A percentile compares a stretch with the other conserved stretches of the same genome.
These are phyloP conservation scores for Pseudeuparius sepicola DNA, from an alignment of 2,888 invertebrate genomes.

Conservation along the genomic window DNA sequence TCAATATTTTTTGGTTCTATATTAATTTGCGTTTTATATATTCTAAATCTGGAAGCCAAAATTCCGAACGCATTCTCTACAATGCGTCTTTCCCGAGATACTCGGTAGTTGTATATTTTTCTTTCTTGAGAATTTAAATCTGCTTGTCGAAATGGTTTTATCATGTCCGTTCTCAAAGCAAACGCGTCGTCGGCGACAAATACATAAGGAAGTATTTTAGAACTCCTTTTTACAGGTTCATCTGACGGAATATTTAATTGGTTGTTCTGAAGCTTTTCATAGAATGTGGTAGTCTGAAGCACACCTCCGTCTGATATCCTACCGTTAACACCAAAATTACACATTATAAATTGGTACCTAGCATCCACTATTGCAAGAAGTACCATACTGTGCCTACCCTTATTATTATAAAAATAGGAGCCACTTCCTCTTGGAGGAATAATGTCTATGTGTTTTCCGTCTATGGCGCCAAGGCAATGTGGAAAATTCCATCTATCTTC, in stretches of 20 bases:
- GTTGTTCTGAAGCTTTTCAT: slow-evolving; percentile 2
- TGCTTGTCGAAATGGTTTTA: slow-evolving; percentile 8
- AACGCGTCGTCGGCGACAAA: slow-evolving; percentile 10
- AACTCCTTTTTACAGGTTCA: not conserved
- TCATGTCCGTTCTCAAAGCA: not conserved
- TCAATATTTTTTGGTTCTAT: not conserved
- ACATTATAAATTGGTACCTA: slow-evolving; percentile 3
- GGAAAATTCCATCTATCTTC: no score
- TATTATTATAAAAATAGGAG: no score
- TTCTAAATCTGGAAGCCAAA: not conserved
- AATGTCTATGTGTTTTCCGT: no score
- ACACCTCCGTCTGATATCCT: slow-evolving; percentile 9
- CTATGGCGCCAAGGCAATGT: no score
- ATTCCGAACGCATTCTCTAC: not conserved
- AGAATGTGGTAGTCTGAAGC: slow-evolving; percentile 11
- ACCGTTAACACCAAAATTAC: slow-evolving; percentile 3
- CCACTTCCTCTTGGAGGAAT: no score
- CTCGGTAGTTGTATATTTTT: slow-evolving; percentile 8
- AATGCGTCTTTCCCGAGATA: not conserved
- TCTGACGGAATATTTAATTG: slow-evolving; percentile 9
- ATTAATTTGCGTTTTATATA: not conserved
- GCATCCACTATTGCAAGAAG: no score
- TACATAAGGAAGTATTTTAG: slow-evolving; percentile 6
- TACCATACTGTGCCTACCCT: slow-evolving; percentile 6
- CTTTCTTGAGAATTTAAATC: slow-evolving; percentile 1